Evolutionary conservation across 2,888 invertebrate genomes (phyloP), one percentile per base, ranked within the genome.

Genomic region (Geotrupes spiniger): DNA sequence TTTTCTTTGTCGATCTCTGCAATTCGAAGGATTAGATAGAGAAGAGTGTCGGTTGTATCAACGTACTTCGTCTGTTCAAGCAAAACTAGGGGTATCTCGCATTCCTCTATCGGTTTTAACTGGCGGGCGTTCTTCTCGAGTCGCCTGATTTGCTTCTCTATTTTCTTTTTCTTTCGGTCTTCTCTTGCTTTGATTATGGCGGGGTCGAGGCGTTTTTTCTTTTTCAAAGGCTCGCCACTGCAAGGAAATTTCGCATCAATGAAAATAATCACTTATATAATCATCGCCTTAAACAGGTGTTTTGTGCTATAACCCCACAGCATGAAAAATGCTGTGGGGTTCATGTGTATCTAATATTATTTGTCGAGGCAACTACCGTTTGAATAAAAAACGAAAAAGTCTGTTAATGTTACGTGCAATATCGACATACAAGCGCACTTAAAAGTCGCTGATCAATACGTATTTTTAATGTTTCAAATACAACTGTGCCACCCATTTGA

Each of bases 191-290:
- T 87, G 0, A 92, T 58, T 21, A 96, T 74, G 3, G 81, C 81
- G 1, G 93, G 92, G 73, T 96, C 94, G 1, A 92, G 42, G 65
- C 82, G 85, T 68, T 86, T 93, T 73, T 92, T 95, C 71, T 89
- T 95, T 70, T 92, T 95, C 66, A 95, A 68, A 2, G 95, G 95
- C 69, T 93, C 92, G 2, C 85, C 93, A 68, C 88, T 87, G 61
- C 37, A 75, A 74, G 21, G 6, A 21, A 21, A 21, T 21, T 21
- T 21, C n/a, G n/a, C n/a, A n/a, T n/a, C n/a, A n/a, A n/a, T n/a
- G n/a, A n/a, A n/a, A n/a, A n/a, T n/a, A n/a, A n/a, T n/a, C n/a
- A n/a, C n/a, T n/a, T 33, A 21, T 29, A 25, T 12, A 11, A 5
- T 28, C 6, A 15, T 29, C 5, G 12, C 11, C 25, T 11, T 12